Conservation (phyloP, 1,140 invertebrate species). For the Diachasmimorpha longicaudata region DNA sequence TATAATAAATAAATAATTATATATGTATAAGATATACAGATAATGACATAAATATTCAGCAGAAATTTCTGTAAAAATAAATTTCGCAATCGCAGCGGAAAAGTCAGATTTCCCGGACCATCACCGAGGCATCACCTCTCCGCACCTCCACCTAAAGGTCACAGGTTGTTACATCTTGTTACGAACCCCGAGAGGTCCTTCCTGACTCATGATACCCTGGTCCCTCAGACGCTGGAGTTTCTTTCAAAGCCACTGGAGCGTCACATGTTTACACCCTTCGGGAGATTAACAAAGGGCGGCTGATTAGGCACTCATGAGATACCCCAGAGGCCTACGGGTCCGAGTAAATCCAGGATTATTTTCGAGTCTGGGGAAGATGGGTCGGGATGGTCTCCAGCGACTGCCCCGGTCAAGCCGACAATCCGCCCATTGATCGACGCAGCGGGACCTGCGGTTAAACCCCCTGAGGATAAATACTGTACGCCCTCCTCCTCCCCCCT, state of each 20-base stretch:
- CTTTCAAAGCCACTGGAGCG: slow-evolving; percentile 59
- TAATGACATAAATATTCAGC: too few relatives aligned
- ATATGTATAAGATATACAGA: too few relatives aligned
- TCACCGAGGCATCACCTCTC: background rate
- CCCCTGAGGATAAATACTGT: too few relatives aligned
- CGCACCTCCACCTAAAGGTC: background rate
- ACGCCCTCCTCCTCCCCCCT: background rate
- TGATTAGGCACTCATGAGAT: slow-evolving; percentile 52
- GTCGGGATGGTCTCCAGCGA: slow-evolving; percentile 1
- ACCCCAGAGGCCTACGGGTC: background rate
- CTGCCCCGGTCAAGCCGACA: too few relatives aligned
- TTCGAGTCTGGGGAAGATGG: background rate
- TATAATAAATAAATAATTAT: too few relatives aligned
- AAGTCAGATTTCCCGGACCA: background rate
- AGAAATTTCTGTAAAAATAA: too few relatives aligned
- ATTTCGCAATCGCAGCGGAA: slow-evolving; percentile 7
- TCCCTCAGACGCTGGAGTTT: slow-evolving; percentile 48
- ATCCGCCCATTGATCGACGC: too few relatives aligned
- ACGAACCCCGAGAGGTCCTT: background rate
- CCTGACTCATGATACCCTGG: slow-evolving; percentile 43
- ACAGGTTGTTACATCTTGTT: background rate
- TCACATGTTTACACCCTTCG: slow-evolving; percentile 56
- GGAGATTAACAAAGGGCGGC: slow-evolving; percentile 58
- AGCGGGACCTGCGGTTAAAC: too few relatives aligned
- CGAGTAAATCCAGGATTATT: background rate